Evolutionary conservation across 2,797 vertebrate genomes (phyloP).

Genomic region (Platalea minor): DNA sequence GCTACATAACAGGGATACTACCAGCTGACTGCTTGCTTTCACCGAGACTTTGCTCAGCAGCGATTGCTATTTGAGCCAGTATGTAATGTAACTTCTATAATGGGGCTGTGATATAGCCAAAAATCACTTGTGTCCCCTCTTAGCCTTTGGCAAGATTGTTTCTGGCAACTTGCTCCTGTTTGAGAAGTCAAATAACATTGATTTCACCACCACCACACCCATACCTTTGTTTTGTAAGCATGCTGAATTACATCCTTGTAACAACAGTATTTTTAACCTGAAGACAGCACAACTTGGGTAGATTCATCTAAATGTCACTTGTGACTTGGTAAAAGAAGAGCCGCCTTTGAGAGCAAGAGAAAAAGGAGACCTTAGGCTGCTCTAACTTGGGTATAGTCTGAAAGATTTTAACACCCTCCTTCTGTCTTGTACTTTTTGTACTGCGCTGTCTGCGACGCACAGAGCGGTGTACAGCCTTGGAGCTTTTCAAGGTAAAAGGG

Average conservation of each 20-base stretch:
- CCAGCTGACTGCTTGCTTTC: background rate
- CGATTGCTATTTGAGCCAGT: background rate
- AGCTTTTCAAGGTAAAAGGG: background rate
- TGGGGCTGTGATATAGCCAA: background rate
- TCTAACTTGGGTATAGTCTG: background rate
- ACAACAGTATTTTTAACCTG: background rate
- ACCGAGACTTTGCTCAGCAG: background rate
- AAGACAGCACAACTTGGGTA: background rate
- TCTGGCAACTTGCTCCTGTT: background rate
- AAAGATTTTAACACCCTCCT: background rate
- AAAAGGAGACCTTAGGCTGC: background rate
- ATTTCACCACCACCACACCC: background rate
- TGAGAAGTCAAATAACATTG: background rate
- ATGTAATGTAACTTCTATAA: background rate
- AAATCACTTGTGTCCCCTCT: background rate
- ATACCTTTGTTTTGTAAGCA: background rate
- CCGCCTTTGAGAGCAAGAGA: background rate
- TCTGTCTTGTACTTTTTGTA: background rate
- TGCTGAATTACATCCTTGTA: background rate
- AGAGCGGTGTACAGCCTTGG: background rate
- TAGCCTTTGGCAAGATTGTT: background rate
- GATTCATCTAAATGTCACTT: background rate
- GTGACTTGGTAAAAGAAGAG: background rate
- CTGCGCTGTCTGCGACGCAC: fast-evolving
- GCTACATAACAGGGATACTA: fast-evolving